Base-by-base conservation (phyloP, 2,797 vertebrate genomes). In the Crenichthys baileyi region DNA sequence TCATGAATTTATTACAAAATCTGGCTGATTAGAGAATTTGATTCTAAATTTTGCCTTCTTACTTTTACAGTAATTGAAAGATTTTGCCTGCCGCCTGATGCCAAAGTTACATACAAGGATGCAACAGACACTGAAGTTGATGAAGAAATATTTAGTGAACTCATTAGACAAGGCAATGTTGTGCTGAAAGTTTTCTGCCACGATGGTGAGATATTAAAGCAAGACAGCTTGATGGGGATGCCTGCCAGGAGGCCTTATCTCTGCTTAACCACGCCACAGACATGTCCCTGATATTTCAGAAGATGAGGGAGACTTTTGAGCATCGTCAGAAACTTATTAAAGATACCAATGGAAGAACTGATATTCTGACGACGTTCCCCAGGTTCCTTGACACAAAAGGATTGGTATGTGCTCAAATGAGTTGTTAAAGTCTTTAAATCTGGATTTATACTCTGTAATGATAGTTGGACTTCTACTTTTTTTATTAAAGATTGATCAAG, bases 281-380 rank as follows among this genome's bases (percentile, higher is more conserved):
- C 76, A 90, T 11, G 1, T 72, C 29, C 0, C 0, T 78, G 46
- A 88, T 88, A 71, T 81, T 85, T 5, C 73, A 80, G 39, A 90
- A 84, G 77, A 85, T 86, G 85, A 85, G 70, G 73, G 76, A 85
- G 76, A 88, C 83, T n/a, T 91, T 89, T 74, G 72, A 88, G 77
- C 63, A 86, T 9, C 9, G 13, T 60, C 82, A 89, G 48, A 87
- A 83, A 36, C 79, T 86, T 67, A 22, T 87, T 39, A 83, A 81
- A 79, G 76, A 83, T 51, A 15, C 73, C 36, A 73, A 1, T 31
- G 77, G 16, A 85, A 75, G n/a, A 80, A 12, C 8, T 31, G 24
- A 82, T 73, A 70, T 82, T 48, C 75, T 85, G 9, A 71, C 53
- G 22, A 77, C 0, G 20, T 85, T 83, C 22, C 41, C n/a, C 46